Evolutionary conservation across 2,797 vertebrate genomes (phyloP).

Genomic region (Hydrocynus forskahlii): DNA sequence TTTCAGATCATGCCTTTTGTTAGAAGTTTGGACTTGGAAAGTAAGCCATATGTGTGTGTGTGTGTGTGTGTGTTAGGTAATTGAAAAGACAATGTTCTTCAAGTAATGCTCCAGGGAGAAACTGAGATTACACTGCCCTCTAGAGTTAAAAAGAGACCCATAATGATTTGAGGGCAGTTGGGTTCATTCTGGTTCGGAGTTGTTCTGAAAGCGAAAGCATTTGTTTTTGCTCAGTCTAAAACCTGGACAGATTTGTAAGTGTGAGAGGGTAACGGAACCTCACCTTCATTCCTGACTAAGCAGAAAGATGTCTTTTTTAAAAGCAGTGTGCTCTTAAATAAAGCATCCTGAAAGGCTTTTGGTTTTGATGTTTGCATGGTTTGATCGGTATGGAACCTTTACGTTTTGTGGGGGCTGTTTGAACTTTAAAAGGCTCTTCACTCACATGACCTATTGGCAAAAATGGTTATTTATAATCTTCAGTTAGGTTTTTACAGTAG

Average conservation of each 20-base stretch:
- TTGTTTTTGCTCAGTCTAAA: neutral
- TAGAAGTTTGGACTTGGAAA: neutral
- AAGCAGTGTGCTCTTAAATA: too few species aligned
- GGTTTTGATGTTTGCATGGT: neutral
- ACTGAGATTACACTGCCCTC: conserved; percentile 72
- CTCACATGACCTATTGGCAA: too few species aligned
- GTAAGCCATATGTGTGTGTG: too few species aligned
- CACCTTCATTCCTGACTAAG: neutral
- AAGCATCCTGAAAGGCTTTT: too few species aligned
- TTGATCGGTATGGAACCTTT: too few species aligned
- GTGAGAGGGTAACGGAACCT: neutral
- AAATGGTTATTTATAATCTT: neutral
- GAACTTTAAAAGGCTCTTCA: neutral
- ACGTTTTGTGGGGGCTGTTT: too few species aligned
- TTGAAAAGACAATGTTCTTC: neutral
- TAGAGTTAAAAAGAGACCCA: conserved; percentile 61
- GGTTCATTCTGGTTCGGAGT: neutral
- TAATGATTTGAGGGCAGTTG: neutral
- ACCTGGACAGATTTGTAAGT: neutral
- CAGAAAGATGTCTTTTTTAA: neutral
- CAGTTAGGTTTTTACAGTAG: neutral
- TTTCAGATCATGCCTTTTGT: too few species aligned
- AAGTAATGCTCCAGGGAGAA: conserved; percentile 35
- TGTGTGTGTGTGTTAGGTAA: neutral
- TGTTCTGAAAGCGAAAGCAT: neutral